Conservation (phyloP, 2,888 invertebrate species). For the Cheilosia soror region DNA sequence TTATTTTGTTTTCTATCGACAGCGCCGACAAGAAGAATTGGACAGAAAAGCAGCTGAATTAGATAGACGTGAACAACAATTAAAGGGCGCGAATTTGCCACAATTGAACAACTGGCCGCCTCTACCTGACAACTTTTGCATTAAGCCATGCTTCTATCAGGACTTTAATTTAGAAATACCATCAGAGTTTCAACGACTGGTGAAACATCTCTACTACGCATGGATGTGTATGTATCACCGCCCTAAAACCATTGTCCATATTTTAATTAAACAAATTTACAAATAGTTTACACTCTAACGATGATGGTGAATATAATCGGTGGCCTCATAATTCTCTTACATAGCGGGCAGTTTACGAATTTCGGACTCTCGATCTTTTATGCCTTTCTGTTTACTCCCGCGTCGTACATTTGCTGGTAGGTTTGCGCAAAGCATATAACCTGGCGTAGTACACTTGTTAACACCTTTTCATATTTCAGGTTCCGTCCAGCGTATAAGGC, state of each 20-base stretch:
- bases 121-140: conserved; percentile 94
- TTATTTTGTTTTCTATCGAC: conserved; percentile 40
- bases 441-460: background rate
- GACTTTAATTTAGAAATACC: conserved; percentile 99
- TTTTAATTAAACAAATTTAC: background rate
- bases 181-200: conserved; percentile 97
- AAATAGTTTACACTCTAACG: conserved; percentile 93
- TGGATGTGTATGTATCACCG: conserved; percentile 95
- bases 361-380: conserved; percentile 96
- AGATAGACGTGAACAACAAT: conserved; percentile 94
- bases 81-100: conserved; percentile 86
- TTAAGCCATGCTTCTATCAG: conserved; percentile 99
- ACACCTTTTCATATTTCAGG: conserved; percentile 77
- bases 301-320: conserved; percentile 94
- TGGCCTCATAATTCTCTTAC: conserved; percentile 90
- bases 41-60: conserved; percentile 96
- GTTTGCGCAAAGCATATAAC: conserved; percentile 26
- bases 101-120: conserved; percentile 99
- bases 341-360: conserved; percentile 86
- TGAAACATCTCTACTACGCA: conserved; percentile 96
- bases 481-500: conserved; percentile 99
- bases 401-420: conserved; percentile 98
- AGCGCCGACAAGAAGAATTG: conserved; percentile 94
- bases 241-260: background rate
- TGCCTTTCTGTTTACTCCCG: conserved; percentile 95